phyloP scores from a whole-genome alignment of 2,888 invertebrate species.

The Mythimna lalbum region DNA sequence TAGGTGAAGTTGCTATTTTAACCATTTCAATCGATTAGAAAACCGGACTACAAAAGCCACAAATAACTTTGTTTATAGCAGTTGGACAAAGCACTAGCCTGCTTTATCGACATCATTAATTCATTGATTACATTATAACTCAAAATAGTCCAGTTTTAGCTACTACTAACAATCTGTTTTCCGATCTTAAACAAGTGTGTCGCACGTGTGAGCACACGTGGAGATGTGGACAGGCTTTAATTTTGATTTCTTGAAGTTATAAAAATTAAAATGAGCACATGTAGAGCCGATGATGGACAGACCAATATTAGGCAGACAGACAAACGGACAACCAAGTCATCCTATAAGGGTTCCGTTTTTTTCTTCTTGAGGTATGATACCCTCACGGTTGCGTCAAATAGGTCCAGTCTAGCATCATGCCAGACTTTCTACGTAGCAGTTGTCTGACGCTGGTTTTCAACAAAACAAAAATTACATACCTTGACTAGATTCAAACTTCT shows the following conservation, averaged over 20 bases:
- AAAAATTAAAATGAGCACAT: not conserved
- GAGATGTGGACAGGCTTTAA: no score
- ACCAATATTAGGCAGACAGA: not conserved
- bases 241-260: no score
- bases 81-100: not conserved
- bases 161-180: not conserved
- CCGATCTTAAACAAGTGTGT: no score
- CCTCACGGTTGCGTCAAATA: no score
- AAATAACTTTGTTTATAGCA: not conserved
- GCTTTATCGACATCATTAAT: constrained; percentile 5
- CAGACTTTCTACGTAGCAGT: no score
- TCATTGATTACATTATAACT: not conserved
- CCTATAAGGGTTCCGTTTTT: no score
- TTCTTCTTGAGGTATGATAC: no score
- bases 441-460: no score
- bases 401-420: no score
- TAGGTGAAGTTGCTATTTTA: constrained; percentile 16
- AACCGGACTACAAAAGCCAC: not conserved
- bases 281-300: not conserved
- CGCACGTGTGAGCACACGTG: no score
- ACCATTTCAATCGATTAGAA: constrained; percentile 1
- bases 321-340: no score
- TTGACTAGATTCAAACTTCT: constrained; percentile 73
- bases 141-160: not conserved
- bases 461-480: constrained; percentile 65